Evolutionary conservation across 2,888 invertebrate species (phyloP), one percentile per base, ranked within the genome.

Genomic region (Tryphoninae sp.): DNA sequence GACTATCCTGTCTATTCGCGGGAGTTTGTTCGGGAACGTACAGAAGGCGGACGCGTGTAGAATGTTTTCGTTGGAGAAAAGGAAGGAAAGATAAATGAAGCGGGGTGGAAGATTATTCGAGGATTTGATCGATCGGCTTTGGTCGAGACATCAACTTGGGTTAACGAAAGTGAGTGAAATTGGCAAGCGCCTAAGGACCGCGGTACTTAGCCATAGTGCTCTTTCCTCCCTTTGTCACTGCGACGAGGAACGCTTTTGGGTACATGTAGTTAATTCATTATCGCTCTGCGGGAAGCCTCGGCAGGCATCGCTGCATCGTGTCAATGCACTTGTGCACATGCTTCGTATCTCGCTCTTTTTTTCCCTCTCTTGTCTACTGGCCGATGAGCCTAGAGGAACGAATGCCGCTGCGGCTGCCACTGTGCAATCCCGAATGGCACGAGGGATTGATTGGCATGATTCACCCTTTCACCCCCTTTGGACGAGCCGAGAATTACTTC

Each of bases 211-310:
- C 55, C 55, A 64, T 55, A 71, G 53, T 55, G 53, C 19, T 51
- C 62, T 42, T 19, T 61, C 40, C 23, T 33, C 16, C 51, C 33
- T 49, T 69, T 13, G 58, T 74, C 61, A 42, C 61, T 40, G n/a
- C 45, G 53, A 79, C 64, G 51, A 74, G 58, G 77, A 59, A 62
- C 71, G 79, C 33, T 6, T 33, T 71, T 58, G 74, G 72, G 74
- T 82, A 83, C 83, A 80, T 84, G 78, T 85, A 87, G 86, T 87
- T 87, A 87, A 87, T 87, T 87, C 86, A 87, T 87, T 86, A 87
- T 84, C 84, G 84, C 85, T 68, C 84, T 65, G 82, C 83, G 84
- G 84, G 84, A 79, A 78, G 78, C 59, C 82, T 26, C 42, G 45
- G 16, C 40, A 78, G 78, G 55, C 67, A 75, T 40, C 62, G 62